Evolutionary conservation across 23 tunicate species (phyloP), one percentile per base, ranked within the genome.

Genomic region (Ascidia mentula): DNA sequence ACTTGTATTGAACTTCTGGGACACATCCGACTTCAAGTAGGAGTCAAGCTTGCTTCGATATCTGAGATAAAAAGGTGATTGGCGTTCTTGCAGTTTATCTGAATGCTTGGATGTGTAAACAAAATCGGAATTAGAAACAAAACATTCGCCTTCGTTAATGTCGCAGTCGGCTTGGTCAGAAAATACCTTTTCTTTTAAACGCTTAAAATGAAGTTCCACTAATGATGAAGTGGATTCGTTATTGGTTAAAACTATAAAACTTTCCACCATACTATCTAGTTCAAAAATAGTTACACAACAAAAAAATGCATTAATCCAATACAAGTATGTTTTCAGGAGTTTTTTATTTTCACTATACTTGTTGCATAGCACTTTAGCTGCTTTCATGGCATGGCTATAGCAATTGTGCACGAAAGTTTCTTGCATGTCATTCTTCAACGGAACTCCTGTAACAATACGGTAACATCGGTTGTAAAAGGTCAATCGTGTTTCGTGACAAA

Each of bases 331-430:
- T 26, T 32, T 9, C 5, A 24, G 31, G 0, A 37, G 34, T 8
- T 82, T 53, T 12, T 18, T 30, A 15, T 42, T 42, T 15, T 42
- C 15, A 42, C 53, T 53, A 28, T 53, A 53, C 1, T 9, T 53
- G 53, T 53, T 53, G 7, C 13, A 9, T 9, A 53, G 24, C 22
- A 53, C 24, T 53, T 53, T 53, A 5, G 65, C 65, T 6, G 65
- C 65, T 9, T 53, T 53, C 65, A 53, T 53, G 13, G 65, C 12
- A 18, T 46, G 37, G 36, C 36, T 61, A n/a, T n/a, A n/a, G 34
- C 87, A 83, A 34, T 83, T 83, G 59, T 83, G 87, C 6, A 83
- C 87, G 31, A 75, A 34, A 5, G 87, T 83, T 46, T 31, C 37
- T 17, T 69, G 34, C 53, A 61, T 28, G 39, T 84, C 88, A 18